phyloP scores from a whole-genome alignment of 2,113 vertebrate genomes.

The Atherinomorus stipes region DNA sequence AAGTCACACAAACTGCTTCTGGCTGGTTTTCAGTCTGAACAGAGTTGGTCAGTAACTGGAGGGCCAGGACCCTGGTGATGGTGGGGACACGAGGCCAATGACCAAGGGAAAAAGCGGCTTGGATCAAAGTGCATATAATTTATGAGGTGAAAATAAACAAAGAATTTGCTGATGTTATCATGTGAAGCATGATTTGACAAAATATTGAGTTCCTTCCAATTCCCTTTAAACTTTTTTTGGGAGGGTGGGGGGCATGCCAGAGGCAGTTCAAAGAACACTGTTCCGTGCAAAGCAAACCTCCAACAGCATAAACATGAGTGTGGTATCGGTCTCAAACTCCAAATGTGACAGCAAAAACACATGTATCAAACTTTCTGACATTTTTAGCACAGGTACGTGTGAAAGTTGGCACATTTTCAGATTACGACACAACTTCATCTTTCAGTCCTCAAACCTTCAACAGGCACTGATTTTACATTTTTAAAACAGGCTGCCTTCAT shows the following conservation, averaged over 20 bases:
- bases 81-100: neutral
- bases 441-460: slow-evolving; percentile 9
- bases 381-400: slow-evolving; percentile 5
- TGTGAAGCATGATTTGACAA: neutral
- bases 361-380: neutral
- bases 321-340: neutral
- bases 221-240: neutral
- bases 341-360: neutral
- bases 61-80: neutral
- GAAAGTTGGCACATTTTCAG: slow-evolving; percentile 47
- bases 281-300: too few species aligned
- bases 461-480: neutral
- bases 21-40: too few species aligned
- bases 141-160: neutral
- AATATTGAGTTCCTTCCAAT: neutral
- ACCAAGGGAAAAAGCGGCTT: neutral
- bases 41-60: neutral
- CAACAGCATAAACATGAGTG: neutral
- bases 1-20: too few species aligned
- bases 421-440: slow-evolving; percentile 25
- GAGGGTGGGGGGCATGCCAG: too few species aligned
- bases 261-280: neutral
- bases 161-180: neutral
- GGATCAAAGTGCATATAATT: neutral
- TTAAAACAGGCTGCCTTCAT: slow-evolving; percentile 6